Evolutionary conservation across 2,113 vertebrate genomes (phyloP).

Genomic region (Ceratotherium simum): DNA sequence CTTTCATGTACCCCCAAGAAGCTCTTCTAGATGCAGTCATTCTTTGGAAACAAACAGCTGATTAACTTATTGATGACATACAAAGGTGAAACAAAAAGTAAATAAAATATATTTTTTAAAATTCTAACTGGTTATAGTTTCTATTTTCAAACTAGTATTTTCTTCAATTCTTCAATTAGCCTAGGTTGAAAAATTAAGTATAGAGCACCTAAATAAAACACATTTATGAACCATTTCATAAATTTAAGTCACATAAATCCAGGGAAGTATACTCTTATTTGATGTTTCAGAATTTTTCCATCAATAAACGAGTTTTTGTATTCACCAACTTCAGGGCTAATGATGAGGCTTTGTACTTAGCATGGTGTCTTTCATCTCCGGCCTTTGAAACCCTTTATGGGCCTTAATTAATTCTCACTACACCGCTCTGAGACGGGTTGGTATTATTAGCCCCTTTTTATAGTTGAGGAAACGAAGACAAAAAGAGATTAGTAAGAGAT

Average conservation of each 20-base stretch:
- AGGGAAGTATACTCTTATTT: constrained; percentile 25
- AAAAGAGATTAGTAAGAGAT: constrained; percentile 58
- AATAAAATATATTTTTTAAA: neutral
- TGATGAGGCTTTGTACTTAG: constrained; percentile 30
- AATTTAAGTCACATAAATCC: constrained; percentile 29
- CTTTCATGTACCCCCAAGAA: neutral
- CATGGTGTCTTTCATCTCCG: constrained; percentile 57
- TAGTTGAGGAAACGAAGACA: constrained; percentile 59
- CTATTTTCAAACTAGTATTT: constrained; percentile 36
- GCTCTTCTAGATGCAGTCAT: neutral
- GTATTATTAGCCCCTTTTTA: constrained; percentile 58
- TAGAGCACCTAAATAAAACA: constrained; percentile 28
- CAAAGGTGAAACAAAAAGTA: constrained; percentile 37
- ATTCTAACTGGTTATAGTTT: neutral
- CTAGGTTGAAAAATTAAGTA: constrained; percentile 51
- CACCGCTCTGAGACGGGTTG: constrained; percentile 49
- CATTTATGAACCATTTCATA: constrained; percentile 10
- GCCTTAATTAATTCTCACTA: constrained; percentile 69
- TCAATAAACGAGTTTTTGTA: constrained; percentile 41
- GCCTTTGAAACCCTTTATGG: constrained; percentile 57
- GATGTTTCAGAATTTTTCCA: constrained; percentile 50
- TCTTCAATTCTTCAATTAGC: neutral
- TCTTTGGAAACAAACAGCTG: neutral
- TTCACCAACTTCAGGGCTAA: neutral
- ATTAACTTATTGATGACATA: neutral